These are phyloP conservation scores for Eupithecia tripunctaria DNA, from an alignment of 2,888 invertebrate species.

Conservation along the genomic window DNA sequence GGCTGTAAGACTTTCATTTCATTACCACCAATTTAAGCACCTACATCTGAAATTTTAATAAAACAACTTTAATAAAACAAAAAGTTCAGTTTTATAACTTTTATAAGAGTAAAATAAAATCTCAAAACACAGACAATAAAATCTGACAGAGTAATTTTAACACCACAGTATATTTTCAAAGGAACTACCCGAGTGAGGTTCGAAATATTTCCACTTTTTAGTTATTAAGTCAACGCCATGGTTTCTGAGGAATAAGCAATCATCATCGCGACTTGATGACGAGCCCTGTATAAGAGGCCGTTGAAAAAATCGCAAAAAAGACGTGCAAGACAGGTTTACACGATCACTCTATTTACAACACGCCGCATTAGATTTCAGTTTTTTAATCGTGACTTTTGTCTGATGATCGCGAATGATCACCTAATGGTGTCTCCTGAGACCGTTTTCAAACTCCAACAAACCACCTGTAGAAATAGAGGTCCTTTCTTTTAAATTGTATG, in stretches of 20 bases:
- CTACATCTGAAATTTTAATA: neutral
- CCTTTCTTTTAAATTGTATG: too few species aligned
- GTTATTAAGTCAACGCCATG: neutral
- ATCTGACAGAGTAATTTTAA: constrained; percentile 2
- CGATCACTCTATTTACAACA: neutral
- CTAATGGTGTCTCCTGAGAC: too few species aligned
- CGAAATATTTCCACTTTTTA: neutral
- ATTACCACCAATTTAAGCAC: too few species aligned
- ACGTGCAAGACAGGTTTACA: neutral
- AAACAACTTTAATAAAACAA: neutral
- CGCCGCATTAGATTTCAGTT: neutral
- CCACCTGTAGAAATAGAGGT: too few species aligned
- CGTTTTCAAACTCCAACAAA: too few species aligned
- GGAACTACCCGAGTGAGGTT: neutral
- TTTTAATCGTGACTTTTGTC: too few species aligned
- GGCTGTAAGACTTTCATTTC: too few species aligned
- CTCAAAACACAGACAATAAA: neutral
- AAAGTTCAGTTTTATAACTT: neutral
- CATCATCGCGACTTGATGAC: neutral
- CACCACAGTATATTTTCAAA: constrained; percentile 1
- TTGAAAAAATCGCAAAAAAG: neutral
- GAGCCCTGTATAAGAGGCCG: neutral
- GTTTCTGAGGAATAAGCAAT: neutral
- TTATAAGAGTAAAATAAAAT: constrained; percentile 5
- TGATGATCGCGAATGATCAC: too few species aligned